A percentile compares a stretch with the other conserved stretches of the same genome.
phyloP scores from a whole-genome alignment of 2,113 vertebrate species.

The Romanogobio albipinnatus region DNA sequence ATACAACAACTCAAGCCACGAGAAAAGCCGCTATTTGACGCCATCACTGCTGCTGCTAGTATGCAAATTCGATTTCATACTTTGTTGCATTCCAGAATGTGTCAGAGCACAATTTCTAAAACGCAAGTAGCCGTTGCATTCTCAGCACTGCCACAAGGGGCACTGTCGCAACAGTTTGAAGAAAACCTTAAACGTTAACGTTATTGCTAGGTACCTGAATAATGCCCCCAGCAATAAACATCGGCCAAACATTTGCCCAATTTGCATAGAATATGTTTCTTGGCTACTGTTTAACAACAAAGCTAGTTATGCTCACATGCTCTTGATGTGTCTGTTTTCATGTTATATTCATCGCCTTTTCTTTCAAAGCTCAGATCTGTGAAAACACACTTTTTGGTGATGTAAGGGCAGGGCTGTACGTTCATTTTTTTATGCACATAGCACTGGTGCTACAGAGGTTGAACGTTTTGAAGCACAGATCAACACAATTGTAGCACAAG shows the following conservation, averaged over 20 bases:
- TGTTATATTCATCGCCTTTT: not conserved
- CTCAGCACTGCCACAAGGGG: not conserved
- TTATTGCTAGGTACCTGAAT: not conserved
- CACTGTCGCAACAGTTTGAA: not conserved
- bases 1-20: no score
- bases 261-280: no score
- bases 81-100: not conserved
- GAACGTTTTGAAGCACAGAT: no score
- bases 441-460: no score
- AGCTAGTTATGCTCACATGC: no score
- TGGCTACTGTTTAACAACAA: no score
- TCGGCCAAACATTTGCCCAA: not conserved
- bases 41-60: not conserved
- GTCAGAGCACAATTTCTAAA: no score
- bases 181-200: not conserved
- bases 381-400: not conserved
- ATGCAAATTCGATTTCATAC: not conserved
- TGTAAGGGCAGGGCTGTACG: slow-evolving; percentile 20
- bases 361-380: not conserved
- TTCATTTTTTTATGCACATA: no score
- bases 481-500: no score
- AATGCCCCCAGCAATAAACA: not conserved
- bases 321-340: no score
- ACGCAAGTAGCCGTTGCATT: not conserved
- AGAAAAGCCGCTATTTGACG: no score